phyloP scores from a whole-genome alignment of 1,140 invertebrate species.

The Drosophila nebulosa region DNA sequence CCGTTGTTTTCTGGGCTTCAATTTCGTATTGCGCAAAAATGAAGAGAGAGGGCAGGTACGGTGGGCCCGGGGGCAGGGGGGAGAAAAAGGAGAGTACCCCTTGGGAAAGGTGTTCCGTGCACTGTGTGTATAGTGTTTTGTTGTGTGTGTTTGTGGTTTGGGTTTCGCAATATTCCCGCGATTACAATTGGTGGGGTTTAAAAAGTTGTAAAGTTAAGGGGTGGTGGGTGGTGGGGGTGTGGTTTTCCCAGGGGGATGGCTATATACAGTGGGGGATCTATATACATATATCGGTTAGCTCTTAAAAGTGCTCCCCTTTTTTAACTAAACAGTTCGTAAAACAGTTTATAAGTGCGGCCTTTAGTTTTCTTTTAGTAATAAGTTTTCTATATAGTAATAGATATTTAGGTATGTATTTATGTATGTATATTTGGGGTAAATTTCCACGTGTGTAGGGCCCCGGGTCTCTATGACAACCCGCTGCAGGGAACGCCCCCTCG shows the following conservation, averaged over 20 bases:
- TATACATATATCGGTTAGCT: conserved; percentile 1
- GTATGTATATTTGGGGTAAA: conserved; percentile 22
- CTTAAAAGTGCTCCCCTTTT: conserved; percentile 22
- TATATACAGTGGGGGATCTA: background rate
- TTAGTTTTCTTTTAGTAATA: background rate
- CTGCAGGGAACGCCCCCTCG: conserved; percentile 60
- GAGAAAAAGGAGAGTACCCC: background rate
- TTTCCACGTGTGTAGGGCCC: conserved; percentile 72
- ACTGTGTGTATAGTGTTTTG: too few species aligned
- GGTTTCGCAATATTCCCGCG: background rate
- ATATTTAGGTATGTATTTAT: too few species aligned
- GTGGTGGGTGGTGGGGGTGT: background rate
- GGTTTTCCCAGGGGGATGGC: too few species aligned
- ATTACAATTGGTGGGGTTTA: background rate
- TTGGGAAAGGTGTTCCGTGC: conserved; percentile 14
- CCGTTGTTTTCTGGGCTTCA: conserved; percentile 60
- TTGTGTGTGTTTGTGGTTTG: too few species aligned
- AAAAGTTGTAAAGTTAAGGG: background rate
- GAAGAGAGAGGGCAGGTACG: background rate
- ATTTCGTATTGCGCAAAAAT: background rate
- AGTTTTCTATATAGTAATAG: background rate
- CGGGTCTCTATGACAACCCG: conserved; percentile 59
- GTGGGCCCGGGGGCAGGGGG: too few species aligned
- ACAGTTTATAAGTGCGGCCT: background rate
- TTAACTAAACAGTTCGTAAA: too few species aligned